Evolutionary conservation across 2,888 invertebrate species (phyloP).

Genomic region (Aphodius sticticus): DNA sequence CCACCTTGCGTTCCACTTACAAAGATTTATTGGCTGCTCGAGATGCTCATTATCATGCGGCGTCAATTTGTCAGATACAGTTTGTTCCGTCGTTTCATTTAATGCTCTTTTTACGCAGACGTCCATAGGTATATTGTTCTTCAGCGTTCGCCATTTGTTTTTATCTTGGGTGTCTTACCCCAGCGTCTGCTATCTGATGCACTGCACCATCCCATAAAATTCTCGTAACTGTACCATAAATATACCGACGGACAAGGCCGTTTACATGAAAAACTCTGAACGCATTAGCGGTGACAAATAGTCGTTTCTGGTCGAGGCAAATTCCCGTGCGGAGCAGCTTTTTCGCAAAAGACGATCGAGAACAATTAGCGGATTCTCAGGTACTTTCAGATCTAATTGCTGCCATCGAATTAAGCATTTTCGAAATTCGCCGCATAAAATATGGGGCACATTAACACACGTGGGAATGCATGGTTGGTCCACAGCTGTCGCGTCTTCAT

Average conservation of each 20-base stretch:
- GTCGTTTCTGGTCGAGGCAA: not conserved
- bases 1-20: not conserved
- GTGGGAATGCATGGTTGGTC: not conserved
- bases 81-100: not conserved
- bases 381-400: not conserved
- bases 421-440: not conserved
- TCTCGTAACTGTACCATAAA: not conserved
- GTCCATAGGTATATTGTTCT: not conserved
- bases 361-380: not conserved
- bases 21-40: not conserved
- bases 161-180: not conserved
- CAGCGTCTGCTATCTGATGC: too few relatives aligned
- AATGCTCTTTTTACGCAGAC: not conserved
- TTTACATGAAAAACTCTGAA: not conserved
- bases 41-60: not conserved
- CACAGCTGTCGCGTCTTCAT: not conserved
- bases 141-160: not conserved
- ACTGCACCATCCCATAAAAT: not conserved
- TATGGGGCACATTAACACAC: not conserved
- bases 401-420: constrained; percentile 4
- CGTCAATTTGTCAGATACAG: not conserved
- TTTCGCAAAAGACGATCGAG: not conserved
- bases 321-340: not conserved
- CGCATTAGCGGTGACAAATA: not conserved
- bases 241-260: not conserved